Evolutionary conservation across 2,113 vertebrate species (phyloP), one percentile per base, ranked within the genome.

Genomic region (Phaethornis superciliosus): DNA sequence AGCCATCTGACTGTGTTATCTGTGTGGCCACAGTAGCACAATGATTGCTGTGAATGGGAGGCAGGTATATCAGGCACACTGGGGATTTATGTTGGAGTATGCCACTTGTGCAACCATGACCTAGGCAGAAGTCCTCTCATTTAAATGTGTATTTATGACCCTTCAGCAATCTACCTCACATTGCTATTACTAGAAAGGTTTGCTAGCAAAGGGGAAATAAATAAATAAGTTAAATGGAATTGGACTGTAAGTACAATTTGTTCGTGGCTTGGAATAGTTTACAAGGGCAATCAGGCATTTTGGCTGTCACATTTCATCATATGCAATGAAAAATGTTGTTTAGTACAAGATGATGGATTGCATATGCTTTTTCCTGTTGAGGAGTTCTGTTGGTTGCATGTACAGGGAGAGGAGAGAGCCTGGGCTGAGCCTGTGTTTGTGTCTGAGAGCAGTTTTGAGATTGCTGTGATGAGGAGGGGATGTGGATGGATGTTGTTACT

Each of bases 21-120:
- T 18, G 21, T 19, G 47, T 49, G 63, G 46, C 52, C n/a, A 18
- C 65, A 14, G 74, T 69, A 74, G 56, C 27, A 1, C 46, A 20
- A 4, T 1, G 49, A 4, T 24, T 35, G 59, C 32, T 59, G 2
- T 24, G 21, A 32, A 11, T 17, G 47, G 40, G 5, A 49, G 54
- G 22, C 64, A 27, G 22, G 8, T 6, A 4, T 20, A 2, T 35
- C 16, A 56, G 42, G 75, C 14, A 0, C 4, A 4, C 4, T 54
- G n/a, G 58, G 40, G 21, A 4, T 26, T 37, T 24, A 6, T 3
- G 0, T 1, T 40, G 33, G 5, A 8, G 7, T 18, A 24, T 17
- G 9, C 24, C 0, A 0, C 24, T 32, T 19, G 24, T 16, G 80
- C 9, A 51, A 28, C 52, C 23, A 1, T 12, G 44, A 14, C 30